Evolutionary conservation across 2,888 invertebrate species (phyloP).

Genomic region (Gymnocheta viridis): DNA sequence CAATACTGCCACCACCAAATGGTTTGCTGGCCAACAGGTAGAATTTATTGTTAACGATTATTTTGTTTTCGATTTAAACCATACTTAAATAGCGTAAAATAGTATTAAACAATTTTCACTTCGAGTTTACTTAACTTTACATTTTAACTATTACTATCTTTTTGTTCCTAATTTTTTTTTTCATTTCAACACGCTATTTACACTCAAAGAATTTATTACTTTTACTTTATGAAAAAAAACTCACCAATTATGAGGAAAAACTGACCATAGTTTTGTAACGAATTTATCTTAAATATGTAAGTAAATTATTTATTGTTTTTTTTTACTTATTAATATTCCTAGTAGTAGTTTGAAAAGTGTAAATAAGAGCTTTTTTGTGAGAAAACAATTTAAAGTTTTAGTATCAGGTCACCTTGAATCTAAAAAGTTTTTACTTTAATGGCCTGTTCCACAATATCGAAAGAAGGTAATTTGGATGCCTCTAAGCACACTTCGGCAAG

Average conservation of each 20-base stretch:
- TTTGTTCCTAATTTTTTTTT: slow-evolving; percentile 64
- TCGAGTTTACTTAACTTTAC: slow-evolving; percentile 44
- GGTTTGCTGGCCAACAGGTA: slow-evolving; percentile 81
- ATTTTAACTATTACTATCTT: slow-evolving; percentile 61
- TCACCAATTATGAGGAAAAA: slow-evolving; percentile 42
- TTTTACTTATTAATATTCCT: slow-evolving; percentile 41
- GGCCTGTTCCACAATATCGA: too few relatives aligned
- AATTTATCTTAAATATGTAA: slow-evolving; percentile 66
- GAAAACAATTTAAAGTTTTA: background rate
- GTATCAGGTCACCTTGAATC: background rate
- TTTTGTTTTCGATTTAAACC: slow-evolving; percentile 17
- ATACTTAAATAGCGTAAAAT: slow-evolving; percentile 22
- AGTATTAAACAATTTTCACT: slow-evolving; percentile 52
- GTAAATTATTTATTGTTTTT: slow-evolving; percentile 61
- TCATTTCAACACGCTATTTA: slow-evolving; percentile 62
- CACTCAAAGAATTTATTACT: slow-evolving; percentile 59
- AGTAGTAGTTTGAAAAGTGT: slow-evolving; percentile 37
- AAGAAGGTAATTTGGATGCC: too few relatives aligned
- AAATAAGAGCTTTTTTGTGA: background rate
- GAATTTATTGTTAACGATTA: slow-evolving; percentile 65
- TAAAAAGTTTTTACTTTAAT: too few relatives aligned
- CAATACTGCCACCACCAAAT: slow-evolving; percentile 79
- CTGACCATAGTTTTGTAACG: slow-evolving; percentile 61
- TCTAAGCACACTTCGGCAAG: too few relatives aligned
- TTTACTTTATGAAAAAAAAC: slow-evolving; percentile 59